These are phyloP conservation scores for Narcine bancroftii DNA, from an alignment of 2,113 vertebrate genomes.

Conservation along the genomic window DNA sequence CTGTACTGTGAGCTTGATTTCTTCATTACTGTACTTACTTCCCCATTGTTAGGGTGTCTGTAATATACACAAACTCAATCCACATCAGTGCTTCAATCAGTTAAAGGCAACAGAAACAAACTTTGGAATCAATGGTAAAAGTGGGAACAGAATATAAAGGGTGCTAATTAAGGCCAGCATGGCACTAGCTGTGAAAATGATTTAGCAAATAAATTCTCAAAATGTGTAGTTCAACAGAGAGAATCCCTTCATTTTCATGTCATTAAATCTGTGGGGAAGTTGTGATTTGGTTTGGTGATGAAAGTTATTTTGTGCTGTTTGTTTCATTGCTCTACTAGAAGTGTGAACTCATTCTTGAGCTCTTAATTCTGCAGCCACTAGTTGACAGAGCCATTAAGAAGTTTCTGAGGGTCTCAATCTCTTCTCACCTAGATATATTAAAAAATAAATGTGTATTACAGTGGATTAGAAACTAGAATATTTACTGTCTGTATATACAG, in stretches of 20 bases:
- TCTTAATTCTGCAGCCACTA: background rate
- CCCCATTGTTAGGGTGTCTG: background rate
- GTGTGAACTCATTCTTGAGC: background rate
- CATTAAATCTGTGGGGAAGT: background rate
- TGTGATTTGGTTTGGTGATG: background rate
- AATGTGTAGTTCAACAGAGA: background rate
- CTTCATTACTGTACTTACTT: background rate
- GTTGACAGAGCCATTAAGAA: background rate
- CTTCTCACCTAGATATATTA: background rate
- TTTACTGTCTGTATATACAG: background rate
- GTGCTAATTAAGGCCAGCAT: slow-evolving; percentile 22
- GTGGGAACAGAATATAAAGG: background rate
- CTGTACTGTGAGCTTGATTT: background rate
- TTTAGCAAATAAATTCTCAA: slow-evolving; percentile 16
- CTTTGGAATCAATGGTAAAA: background rate
- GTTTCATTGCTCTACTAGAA: background rate
- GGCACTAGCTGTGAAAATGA: slow-evolving; percentile 16
- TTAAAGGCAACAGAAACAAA: background rate
- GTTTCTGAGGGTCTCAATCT: background rate
- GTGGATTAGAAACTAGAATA: background rate
- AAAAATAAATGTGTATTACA: background rate
- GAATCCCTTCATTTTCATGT: background rate
- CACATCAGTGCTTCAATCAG: background rate
- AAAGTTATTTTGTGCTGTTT: slow-evolving; percentile 14
- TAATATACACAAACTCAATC: slow-evolving; percentile 14